Evolutionary conservation across 1,140 invertebrate species (phyloP).

Genomic region (Drosophila busckii): DNA sequence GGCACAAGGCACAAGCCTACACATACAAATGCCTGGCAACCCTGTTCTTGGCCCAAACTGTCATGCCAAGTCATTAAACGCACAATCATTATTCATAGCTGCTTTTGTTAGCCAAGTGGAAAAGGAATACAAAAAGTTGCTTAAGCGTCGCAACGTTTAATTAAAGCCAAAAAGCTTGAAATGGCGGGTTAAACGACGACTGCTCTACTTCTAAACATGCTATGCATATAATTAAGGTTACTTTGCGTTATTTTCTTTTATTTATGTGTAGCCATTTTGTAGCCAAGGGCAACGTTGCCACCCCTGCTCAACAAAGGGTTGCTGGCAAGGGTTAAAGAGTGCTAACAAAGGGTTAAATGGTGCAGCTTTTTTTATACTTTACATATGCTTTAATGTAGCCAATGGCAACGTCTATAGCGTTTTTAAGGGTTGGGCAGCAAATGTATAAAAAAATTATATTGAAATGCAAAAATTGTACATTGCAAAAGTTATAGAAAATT

Average conservation of each 20-base stretch:
- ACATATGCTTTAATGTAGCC: constrained; percentile 18
- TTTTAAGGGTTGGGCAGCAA: no score
- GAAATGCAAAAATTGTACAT: no score
- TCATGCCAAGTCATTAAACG: constrained; percentile 28
- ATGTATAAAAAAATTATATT: no score
- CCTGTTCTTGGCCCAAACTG: constrained; percentile 5
- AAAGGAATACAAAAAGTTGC: no score
- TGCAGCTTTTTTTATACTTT: not conserved
- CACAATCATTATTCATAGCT: constrained; percentile 47
- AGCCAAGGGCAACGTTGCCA: constrained; percentile 16
- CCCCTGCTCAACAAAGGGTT: constrained; percentile 40
- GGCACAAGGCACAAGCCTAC: not conserved
- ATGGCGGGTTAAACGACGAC: constrained; percentile 44
- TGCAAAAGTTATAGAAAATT: no score
- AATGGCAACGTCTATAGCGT: constrained; percentile 30
- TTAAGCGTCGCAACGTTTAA: constrained; percentile 43
- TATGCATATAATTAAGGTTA: constrained; percentile 40
- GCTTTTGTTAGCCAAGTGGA: not conserved
- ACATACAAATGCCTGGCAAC: constrained; percentile 8
- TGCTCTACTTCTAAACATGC: constrained; percentile 4
- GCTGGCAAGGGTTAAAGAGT: constrained; percentile 11
- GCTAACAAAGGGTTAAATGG: constrained; percentile 34
- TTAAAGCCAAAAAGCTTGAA: constrained; percentile 41
- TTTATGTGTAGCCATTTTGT: constrained; percentile 31
- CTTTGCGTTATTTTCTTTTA: constrained; percentile 21